Conservation (phyloP, 2,113 vertebrate genomes). For the Dromiciops gliroides region DNA sequence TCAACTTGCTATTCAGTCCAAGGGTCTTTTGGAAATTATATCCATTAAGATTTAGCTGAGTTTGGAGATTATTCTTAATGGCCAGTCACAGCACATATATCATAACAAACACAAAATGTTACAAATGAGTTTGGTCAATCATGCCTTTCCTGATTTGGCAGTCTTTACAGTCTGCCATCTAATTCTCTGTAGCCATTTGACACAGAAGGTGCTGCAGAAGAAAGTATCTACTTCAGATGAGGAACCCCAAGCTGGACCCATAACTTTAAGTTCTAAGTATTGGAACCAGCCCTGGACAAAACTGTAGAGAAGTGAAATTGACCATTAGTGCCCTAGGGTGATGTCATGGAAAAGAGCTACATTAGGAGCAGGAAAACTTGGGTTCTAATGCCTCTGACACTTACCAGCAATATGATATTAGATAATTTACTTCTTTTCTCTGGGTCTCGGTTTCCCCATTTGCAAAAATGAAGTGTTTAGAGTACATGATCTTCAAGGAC, state of each 20-base stretch:
- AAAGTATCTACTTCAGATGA: background rate
- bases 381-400: background rate
- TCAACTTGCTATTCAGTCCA: background rate
- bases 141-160: background rate
- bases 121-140: background rate
- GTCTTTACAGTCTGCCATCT: rapidly evolving
- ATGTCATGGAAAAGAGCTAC: background rate
- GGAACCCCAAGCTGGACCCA: background rate
- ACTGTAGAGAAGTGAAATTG: background rate
- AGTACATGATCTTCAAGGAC: background rate
- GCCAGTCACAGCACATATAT: background rate
- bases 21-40: conserved; percentile 32
- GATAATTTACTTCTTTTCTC: background rate
- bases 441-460: background rate
- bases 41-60: conserved; percentile 36
- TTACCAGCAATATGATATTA: background rate
- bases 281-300: background rate
- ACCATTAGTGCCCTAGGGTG: background rate
- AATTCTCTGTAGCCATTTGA: background rate
- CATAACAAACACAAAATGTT: background rate
- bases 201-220: background rate
- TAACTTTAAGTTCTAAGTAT: background rate
- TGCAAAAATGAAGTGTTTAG: background rate
- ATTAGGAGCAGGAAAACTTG: background rate
- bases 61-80: conserved; percentile 11